Evolutionary conservation across 2,888 invertebrate species (phyloP).

Genomic region (Chymomyza procnemis): DNA sequence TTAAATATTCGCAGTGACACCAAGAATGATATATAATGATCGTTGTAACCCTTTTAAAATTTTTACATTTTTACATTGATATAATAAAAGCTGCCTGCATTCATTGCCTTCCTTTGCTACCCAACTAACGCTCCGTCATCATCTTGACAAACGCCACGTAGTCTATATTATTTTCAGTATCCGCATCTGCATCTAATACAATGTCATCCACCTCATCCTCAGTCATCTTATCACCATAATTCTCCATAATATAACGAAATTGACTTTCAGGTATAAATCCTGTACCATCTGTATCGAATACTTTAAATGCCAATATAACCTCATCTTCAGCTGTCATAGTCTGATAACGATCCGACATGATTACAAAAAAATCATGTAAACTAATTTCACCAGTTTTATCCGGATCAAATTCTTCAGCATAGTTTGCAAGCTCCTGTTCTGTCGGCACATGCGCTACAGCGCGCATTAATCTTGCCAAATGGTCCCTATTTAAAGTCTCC

Average conservation of each 20-base stretch:
- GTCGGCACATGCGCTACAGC: conserved; percentile 50
- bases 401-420: conserved; percentile 50
- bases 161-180: conserved; percentile 52
- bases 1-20: too few relatives aligned
- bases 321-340: conserved; percentile 47
- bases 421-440: conserved; percentile 46
- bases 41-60: too few relatives aligned
- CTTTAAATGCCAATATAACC: conserved; percentile 47
- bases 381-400: conserved; percentile 42
- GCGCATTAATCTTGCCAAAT: conserved; percentile 32
- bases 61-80: too few relatives aligned
- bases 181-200: conserved; percentile 45
- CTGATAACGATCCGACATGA: conserved; percentile 47
- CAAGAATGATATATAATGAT: too few relatives aligned
- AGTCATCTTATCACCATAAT: conserved; percentile 42
- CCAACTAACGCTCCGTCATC: conserved; percentile 26
- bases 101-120: not conserved
- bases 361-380: conserved; percentile 48
- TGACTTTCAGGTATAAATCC: conserved; percentile 45
- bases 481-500: conserved; percentile 44
- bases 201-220: conserved; percentile 58
- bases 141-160: conserved; percentile 48
- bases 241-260: conserved; percentile 45
- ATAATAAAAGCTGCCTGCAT: too few relatives aligned
- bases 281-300: conserved; percentile 33